Evolutionary conservation across 1,140 invertebrate genomes (phyloP).

Genomic region (Caenorhabditis tropicalis): DNA sequence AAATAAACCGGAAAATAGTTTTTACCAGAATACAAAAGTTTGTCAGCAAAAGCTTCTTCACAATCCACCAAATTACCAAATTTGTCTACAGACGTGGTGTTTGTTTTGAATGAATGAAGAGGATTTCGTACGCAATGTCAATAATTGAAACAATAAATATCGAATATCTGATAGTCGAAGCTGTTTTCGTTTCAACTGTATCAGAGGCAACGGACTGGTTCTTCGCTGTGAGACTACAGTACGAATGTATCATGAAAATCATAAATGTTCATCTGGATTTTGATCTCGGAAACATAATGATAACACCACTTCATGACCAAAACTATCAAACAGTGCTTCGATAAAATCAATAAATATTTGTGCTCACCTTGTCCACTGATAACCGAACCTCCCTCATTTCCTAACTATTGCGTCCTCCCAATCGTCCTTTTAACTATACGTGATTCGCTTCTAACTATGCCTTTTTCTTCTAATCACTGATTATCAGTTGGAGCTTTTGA

Average conservation of each 20-base stretch:
- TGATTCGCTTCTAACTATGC: slow-evolving; percentile 27
- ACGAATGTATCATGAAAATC: too few relatives aligned
- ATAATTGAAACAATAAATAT: too few relatives aligned
- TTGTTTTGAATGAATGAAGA: too few relatives aligned
- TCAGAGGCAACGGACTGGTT: too few relatives aligned
- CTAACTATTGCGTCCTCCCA: neutral
- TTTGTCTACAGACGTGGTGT: too few relatives aligned
- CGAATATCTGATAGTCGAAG: too few relatives aligned
- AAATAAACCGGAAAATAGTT: neutral
- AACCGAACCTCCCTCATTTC: neutral
- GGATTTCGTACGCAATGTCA: too few relatives aligned
- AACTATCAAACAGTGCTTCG: slow-evolving; percentile 5
- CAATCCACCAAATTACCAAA: too few relatives aligned
- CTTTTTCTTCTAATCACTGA: neutral
- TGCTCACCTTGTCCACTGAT: slow-evolving; percentile 16
- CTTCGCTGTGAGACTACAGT: too few relatives aligned
- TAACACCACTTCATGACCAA: slow-evolving; percentile 3
- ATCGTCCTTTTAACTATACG: slow-evolving; percentile 42
- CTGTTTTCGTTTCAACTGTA: too few relatives aligned
- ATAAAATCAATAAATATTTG: slow-evolving; percentile 32
- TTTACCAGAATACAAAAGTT: too few relatives aligned
- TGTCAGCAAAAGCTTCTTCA: too few relatives aligned
- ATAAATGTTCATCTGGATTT: neutral
- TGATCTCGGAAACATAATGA: neutral
- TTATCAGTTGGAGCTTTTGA: slow-evolving; percentile 13